Conservation (phyloP, 2,113 vertebrate species). For the Ascaphus truei region DNA sequence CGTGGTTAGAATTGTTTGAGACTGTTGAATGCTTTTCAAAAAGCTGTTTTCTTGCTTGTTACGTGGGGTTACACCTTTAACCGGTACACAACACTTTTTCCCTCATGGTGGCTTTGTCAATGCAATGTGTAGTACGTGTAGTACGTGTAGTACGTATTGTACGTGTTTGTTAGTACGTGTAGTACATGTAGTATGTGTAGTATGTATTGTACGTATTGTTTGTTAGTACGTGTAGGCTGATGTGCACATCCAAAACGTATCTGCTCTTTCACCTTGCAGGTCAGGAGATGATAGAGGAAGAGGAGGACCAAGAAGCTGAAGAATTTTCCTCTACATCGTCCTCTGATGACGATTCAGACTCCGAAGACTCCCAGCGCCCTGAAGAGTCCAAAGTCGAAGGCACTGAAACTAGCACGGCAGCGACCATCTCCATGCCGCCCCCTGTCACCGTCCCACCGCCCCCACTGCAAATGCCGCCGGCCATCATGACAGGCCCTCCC, state of each 20-base stretch:
- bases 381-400: conserved; percentile 62
- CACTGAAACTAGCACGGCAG: conserved; percentile 37
- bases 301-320: conserved; percentile 81
- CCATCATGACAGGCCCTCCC: conserved; percentile 89
- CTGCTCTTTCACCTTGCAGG: conserved; percentile 57
- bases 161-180: too few species aligned
- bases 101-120: too few species aligned
- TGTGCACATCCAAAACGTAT: not conserved
- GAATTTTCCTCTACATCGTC: conserved; percentile 71
- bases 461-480: conserved; percentile 81
- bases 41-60: too few species aligned
- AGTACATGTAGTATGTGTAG: too few species aligned
- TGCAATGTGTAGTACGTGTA: too few species aligned
- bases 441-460: conserved; percentile 59
- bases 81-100: too few species aligned
- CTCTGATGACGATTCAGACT: conserved; percentile 83
- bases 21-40: too few species aligned
- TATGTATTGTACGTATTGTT: too few species aligned
- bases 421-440: conserved; percentile 50
- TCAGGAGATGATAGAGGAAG: conserved; percentile 90
- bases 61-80: too few species aligned
- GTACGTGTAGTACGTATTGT: too few species aligned
- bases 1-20: too few species aligned
- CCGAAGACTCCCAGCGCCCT: conserved; percentile 73
- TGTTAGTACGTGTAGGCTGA: too few species aligned